A percentile compares a stretch with the other conserved stretches of the same genome.
Evolutionary conservation across 2,888 invertebrate species (phyloP).

Genomic region (Himalopsyche kuldschensis): DNA sequence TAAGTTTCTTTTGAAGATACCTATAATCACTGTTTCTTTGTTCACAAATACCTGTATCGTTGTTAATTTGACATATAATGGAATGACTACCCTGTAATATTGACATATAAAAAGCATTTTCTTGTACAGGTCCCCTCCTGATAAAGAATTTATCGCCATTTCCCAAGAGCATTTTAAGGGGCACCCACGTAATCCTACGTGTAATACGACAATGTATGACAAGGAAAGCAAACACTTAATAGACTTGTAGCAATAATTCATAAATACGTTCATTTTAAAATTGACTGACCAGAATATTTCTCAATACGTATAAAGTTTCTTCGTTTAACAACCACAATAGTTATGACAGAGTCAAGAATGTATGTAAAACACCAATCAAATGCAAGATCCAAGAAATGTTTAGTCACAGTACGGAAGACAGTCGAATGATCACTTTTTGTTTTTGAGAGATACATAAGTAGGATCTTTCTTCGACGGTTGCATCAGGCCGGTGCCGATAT

Average conservation of each 20-base stretch:
- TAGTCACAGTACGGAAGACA: background rate
- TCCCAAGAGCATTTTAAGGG: too few relatives aligned
- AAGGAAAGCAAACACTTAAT: too few relatives aligned
- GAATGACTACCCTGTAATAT: background rate
- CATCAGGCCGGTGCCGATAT: conserved; percentile 16
- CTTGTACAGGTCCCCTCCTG: too few relatives aligned
- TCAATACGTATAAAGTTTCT: background rate
- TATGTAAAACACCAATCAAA: background rate
- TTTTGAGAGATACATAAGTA: conserved; percentile 51
- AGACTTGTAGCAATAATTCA: too few relatives aligned
- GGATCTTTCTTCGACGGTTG: conserved; percentile 44
- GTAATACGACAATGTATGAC: too few relatives aligned
- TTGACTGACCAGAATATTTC: background rate
- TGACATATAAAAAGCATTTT: background rate
- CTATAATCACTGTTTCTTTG: too few relatives aligned
- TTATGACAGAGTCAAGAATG: background rate
- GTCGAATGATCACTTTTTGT: conserved; percentile 48
- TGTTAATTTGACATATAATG: background rate
- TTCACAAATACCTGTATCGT: background rate
- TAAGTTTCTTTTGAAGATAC: too few relatives aligned
- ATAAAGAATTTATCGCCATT: too few relatives aligned
- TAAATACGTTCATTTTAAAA: background rate
- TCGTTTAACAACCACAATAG: background rate
- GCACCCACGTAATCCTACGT: too few relatives aligned
- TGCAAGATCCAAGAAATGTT: background rate